These are phyloP conservation scores for Cryptophagus acutangulus DNA, from an alignment of 2,888 invertebrate species.

Conservation along the genomic window DNA sequence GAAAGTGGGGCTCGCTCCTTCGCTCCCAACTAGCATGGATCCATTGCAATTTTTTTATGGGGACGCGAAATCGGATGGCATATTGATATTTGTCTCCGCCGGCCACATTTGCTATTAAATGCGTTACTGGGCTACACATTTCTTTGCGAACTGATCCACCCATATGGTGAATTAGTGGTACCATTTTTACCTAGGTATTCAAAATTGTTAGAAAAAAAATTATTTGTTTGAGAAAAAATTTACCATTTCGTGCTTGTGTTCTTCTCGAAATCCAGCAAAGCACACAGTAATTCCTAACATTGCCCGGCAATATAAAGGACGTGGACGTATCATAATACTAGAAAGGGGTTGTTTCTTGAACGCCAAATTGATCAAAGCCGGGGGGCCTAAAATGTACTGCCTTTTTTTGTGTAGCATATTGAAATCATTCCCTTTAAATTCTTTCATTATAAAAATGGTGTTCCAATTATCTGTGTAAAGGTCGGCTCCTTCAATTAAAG, in stretches of 20 bases:
- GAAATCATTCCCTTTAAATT: constrained; percentile 69
- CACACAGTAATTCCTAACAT: constrained; percentile 87
- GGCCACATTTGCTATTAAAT: constrained; percentile 85
- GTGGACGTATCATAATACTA: constrained; percentile 61
- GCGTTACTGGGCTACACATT: constrained; percentile 82
- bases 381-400: constrained; percentile 74
- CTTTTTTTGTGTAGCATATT: constrained; percentile 61
- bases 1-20: constrained; percentile 63
- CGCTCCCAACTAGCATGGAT: constrained; percentile 82
- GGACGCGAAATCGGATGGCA: constrained; percentile 83
- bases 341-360: constrained; percentile 67
- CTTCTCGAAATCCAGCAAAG: constrained; percentile 88
- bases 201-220: constrained; percentile 18
- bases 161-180: constrained; percentile 91
- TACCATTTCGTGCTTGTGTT: constrained; percentile 86
- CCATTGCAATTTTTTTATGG: constrained; percentile 86
- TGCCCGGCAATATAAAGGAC: constrained; percentile 82
- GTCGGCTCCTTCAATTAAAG: constrained; percentile 59
- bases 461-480: constrained; percentile 56
- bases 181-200: constrained; percentile 68
- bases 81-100: constrained; percentile 92
- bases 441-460: constrained; percentile 67
- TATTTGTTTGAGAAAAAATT: constrained; percentile 3
- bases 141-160: constrained; percentile 93
- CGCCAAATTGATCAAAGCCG: constrained; percentile 72